A percentile compares a stretch with the other conserved stretches of the same genome.
These are phyloP conservation scores for Misgurnus mizolepis DNA, from an alignment of 2,113 vertebrate species.

Conservation along the genomic window DNA sequence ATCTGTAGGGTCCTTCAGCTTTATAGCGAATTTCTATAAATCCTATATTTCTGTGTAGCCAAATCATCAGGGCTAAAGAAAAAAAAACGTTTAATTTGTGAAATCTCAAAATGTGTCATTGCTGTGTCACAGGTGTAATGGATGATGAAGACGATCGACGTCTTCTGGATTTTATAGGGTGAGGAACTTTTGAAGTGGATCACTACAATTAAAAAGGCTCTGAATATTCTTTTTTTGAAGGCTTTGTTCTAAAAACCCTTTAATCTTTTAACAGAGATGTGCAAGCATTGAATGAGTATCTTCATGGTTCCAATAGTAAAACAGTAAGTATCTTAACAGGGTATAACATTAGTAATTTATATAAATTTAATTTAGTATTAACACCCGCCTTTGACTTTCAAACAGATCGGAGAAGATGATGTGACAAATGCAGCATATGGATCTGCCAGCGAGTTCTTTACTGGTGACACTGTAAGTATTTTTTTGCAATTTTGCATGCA, in stretches of 20 bases:
- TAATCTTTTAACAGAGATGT: conserved; percentile 82
- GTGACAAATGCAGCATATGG: conserved; percentile 88
- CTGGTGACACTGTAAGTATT: conserved; percentile 84
- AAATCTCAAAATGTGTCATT: conserved; percentile 40
- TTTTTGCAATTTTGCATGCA: neutral
- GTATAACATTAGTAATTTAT: neutral
- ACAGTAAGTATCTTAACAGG: conserved; percentile 81
- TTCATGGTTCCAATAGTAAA: conserved; percentile 94
- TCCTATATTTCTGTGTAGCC: neutral
- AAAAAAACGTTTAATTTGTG: neutral
- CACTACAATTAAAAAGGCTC: neutral
- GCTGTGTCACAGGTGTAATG: conserved; percentile 89
- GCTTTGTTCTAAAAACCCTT: neutral
- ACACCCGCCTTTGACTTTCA: conserved; percentile 1
- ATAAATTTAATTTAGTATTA: neutral
- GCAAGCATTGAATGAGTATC: conserved; percentile 95
- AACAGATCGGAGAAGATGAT: conserved; percentile 85
- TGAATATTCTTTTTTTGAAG: neutral
- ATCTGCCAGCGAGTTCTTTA: conserved; percentile 90
- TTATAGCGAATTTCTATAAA: neutral
- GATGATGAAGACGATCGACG: conserved; percentile 98
- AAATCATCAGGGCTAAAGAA: neutral
- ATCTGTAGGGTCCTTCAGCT: neutral
- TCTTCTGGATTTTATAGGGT: conserved; percentile 99
- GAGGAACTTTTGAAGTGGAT: conserved; percentile 58